phyloP scores from a whole-genome alignment of 2,888 invertebrate species.

The Drosophila anomalata region DNA sequence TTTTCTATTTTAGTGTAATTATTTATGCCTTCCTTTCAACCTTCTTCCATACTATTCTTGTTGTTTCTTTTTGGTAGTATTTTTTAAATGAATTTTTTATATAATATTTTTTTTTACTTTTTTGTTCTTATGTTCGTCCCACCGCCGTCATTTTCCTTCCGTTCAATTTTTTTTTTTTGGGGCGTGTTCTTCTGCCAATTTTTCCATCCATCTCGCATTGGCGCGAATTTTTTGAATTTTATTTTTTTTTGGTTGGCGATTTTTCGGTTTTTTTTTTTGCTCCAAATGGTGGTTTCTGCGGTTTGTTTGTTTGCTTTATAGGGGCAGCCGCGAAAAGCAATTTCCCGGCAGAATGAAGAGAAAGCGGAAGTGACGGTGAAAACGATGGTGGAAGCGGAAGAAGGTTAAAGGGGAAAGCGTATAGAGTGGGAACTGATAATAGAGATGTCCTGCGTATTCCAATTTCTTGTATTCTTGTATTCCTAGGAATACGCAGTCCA shows the following conservation, averaged over 20 bases:
- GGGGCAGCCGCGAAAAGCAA: slow-evolving; percentile 52
- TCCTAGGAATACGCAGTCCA: no score
- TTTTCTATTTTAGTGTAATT: no score
- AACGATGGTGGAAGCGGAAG: background rate
- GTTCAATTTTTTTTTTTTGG: background rate
- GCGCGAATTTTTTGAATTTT: background rate
- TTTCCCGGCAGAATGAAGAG: slow-evolving; percentile 27
- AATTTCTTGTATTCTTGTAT: no score
- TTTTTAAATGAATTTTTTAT: background rate
- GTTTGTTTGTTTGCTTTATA: slow-evolving; percentile 52
- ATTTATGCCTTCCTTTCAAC: background rate
- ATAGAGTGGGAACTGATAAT: slow-evolving; percentile 28
- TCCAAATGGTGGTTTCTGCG: slow-evolving; percentile 23
- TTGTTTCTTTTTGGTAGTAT: no score
- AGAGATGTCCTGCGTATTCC: slow-evolving; percentile 21
- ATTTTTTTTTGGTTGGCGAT: no score
- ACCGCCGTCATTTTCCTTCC: slow-evolving; percentile 5
- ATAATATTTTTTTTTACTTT: background rate
- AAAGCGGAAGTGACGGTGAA: background rate
- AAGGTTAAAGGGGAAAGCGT: background rate
- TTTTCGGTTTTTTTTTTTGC: background rate
- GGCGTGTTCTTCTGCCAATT: slow-evolving; percentile 6
- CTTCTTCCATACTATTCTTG: background rate
- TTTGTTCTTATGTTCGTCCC: background rate
- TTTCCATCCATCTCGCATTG: background rate